Conservation (phyloP, 2,888 invertebrate genomes). For the Drosophila fungiperda region DNA sequence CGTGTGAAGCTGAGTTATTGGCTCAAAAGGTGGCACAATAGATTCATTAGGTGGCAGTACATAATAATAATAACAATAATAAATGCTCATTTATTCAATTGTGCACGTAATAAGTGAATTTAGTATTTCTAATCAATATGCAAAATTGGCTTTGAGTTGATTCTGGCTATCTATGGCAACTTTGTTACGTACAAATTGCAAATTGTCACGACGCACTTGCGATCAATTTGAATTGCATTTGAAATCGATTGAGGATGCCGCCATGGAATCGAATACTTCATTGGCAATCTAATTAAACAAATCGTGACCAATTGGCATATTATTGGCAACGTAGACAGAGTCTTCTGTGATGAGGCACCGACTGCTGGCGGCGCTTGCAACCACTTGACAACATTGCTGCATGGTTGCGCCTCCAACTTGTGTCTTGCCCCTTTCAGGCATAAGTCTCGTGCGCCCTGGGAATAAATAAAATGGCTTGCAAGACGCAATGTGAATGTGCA, state of each 20-base stretch:
- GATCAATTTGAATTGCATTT: conserved; percentile 34
- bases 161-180: neutral
- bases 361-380: conserved; percentile 42
- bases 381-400: conserved; percentile 21
- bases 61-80: too few relatives aligned
- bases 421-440: neutral
- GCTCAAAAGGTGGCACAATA: too few relatives aligned
- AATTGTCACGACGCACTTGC: conserved; percentile 24
- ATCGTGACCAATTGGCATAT: conserved; percentile 48
- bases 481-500: conserved; percentile 41
- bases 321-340: neutral
- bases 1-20: too few relatives aligned
- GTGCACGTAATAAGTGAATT: neutral
- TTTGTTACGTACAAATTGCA: neutral
- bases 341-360: neutral
- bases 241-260: conserved; percentile 54
- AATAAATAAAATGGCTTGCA: conserved; percentile 61
- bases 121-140: conserved; percentile 1
- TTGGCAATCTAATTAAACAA: conserved; percentile 23
- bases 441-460: conserved; percentile 11
- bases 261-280: conserved; percentile 6
- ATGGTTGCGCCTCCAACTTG: neutral
- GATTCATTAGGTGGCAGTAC: too few relatives aligned
- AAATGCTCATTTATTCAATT: neutral
- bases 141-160: conserved; percentile 23